phyloP scores from a whole-genome alignment of 1,140 invertebrate genomes.

The Lordiphosa clarofinis region DNA sequence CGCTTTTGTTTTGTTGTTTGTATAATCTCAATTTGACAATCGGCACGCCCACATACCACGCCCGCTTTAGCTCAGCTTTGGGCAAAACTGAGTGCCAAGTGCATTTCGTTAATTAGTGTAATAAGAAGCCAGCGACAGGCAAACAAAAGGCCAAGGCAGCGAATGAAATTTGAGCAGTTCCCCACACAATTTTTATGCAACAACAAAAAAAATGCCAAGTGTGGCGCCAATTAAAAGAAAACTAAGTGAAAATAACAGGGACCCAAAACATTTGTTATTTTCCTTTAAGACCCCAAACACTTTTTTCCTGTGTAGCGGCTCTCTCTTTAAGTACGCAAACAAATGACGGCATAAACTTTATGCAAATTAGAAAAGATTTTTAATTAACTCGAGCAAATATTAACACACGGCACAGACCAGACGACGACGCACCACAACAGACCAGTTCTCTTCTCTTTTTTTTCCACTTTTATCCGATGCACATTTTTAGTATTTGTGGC shows the following conservation, averaged over 20 bases:
- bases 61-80: neutral
- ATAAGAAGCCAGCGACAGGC: constrained; percentile 26
- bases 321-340: constrained; percentile 11
- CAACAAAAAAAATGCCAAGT: constrained; percentile 26
- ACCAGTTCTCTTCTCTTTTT: neutral
- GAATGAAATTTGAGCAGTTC: constrained; percentile 48
- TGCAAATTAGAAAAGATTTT: constrained; percentile 77
- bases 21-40: constrained; percentile 54
- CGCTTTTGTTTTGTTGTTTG: constrained; percentile 30
- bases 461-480: neutral
- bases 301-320: neutral
- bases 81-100: constrained; percentile 41
- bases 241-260: neutral
- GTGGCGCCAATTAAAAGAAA: constrained; percentile 22
- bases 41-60: constrained; percentile 31
- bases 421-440: constrained; percentile 5
- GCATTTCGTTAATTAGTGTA: constrained; percentile 78
- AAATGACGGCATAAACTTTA: constrained; percentile 67
- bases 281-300: neutral
- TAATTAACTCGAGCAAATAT: constrained; percentile 73
- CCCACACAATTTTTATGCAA: constrained; percentile 7
- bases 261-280: neutral
- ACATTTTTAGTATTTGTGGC: constrained; percentile 12
- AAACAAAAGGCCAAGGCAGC: constrained; percentile 58
- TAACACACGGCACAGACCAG: constrained; percentile 48